Conservation (phyloP, 2,888 invertebrate species). For the Schizaphis graminum region DNA sequence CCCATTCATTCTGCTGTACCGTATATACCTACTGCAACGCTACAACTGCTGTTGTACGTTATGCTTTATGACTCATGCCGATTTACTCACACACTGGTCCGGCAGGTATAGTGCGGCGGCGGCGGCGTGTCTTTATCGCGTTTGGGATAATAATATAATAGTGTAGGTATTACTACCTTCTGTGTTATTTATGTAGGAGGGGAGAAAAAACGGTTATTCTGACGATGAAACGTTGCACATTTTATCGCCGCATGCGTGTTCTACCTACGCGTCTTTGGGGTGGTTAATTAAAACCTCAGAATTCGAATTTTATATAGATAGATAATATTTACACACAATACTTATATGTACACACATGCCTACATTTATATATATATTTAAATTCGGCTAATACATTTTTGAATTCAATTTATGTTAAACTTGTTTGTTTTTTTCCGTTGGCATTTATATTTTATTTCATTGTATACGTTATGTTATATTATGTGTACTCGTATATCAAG, state of each 20-base stretch:
- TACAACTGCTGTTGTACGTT: constrained; percentile 31
- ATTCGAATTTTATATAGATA: background rate
- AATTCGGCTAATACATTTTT: background rate
- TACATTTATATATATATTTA: background rate
- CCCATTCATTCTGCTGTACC: constrained; percentile 49
- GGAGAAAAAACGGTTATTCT: constrained; percentile 51
- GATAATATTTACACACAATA: background rate
- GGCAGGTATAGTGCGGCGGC: constrained; percentile 46
- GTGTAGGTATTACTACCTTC: background rate
- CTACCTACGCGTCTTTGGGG: background rate
- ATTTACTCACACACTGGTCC: background rate
- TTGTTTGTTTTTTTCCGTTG: constrained; percentile 53
- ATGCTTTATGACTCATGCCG: constrained; percentile 42
- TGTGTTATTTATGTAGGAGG: background rate
- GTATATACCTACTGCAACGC: background rate
- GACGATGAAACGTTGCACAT: background rate
- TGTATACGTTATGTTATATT: background rate
- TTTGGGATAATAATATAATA: constrained; percentile 45
- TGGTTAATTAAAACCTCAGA: background rate
- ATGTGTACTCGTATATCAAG: background rate
- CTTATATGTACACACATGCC: background rate
- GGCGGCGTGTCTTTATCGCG: constrained; percentile 29
- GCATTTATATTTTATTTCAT: constrained; percentile 29
- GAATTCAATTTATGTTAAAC: background rate
- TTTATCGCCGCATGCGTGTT: background rate